Percentiles rank a stretch among this genome's conserved stretches.
Conservation (phyloP, 2,113 vertebrate species). For the Rhipidura dahli region DNA sequence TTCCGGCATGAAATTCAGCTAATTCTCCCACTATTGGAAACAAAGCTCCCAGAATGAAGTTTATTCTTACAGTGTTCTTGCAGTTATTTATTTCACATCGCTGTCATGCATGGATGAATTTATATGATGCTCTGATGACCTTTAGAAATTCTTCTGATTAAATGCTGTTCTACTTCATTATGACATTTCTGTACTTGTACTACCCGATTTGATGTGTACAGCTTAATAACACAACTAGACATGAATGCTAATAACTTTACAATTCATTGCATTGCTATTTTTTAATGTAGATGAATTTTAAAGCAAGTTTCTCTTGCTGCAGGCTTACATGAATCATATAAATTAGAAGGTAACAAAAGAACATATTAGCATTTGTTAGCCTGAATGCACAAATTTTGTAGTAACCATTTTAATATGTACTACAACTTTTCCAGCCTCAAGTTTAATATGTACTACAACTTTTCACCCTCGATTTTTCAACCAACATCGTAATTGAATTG, state of each 20-base stretch:
- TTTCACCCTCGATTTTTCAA: conserved; percentile 76
- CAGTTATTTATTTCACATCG: conserved; percentile 64
- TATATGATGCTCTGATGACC: conserved; percentile 72
- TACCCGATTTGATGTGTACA: conserved; percentile 75
- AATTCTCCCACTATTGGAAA: conserved; percentile 32
- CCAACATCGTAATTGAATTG: conserved; percentile 77
- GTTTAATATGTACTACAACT: conserved; percentile 80
- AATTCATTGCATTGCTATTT: conserved; percentile 75
- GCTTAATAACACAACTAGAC: conserved; percentile 76
- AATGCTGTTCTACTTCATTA: conserved; percentile 71
- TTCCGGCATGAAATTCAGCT: conserved; percentile 15
- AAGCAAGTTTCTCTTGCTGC: conserved; percentile 78
- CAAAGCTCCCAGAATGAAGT: conserved; percentile 37
- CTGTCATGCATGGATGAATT: conserved; percentile 63
- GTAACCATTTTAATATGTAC: conserved; percentile 80
- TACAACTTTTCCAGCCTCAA: conserved; percentile 74
- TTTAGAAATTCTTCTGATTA: conserved; percentile 77
- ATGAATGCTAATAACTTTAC: conserved; percentile 79
- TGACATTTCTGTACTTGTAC: conserved; percentile 74
- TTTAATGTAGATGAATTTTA: conserved; percentile 81
- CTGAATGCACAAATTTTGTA: conserved; percentile 73
- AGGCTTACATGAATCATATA: conserved; percentile 81
- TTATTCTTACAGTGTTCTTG: conserved; percentile 36
- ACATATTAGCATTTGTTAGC: conserved; percentile 86
- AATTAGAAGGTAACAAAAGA: conserved; percentile 83